Evolutionary conservation across 2,113 vertebrate species (phyloP).

Genomic region (Alces alces): DNA sequence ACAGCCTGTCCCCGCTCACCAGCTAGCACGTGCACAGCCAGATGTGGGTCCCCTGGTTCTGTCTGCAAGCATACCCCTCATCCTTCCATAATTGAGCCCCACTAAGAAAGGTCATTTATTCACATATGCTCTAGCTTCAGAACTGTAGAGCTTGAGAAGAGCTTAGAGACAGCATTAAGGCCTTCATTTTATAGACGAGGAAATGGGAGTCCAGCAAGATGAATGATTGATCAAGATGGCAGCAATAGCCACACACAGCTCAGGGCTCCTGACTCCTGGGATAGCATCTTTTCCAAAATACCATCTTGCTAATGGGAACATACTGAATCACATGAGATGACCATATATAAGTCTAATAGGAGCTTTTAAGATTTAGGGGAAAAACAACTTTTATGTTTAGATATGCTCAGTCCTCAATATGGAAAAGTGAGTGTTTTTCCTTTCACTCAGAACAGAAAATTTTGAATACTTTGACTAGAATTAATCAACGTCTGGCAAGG

Average conservation of each 20-base stretch:
- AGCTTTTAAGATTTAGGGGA: neutral
- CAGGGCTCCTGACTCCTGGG: neutral
- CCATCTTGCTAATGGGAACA: neutral
- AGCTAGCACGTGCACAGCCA: neutral
- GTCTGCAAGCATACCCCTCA: neutral
- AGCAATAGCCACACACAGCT: neutral
- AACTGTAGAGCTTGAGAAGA: neutral
- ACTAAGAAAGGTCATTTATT: neutral
- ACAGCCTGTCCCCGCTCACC: neutral
- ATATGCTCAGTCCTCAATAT: neutral
- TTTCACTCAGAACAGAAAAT: neutral
- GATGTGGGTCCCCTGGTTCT: neutral
- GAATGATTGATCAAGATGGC: neutral
- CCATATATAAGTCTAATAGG: neutral
- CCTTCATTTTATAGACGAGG: neutral
- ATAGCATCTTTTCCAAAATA: neutral
- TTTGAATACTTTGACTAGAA: neutral
- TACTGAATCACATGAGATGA: neutral
- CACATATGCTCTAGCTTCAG: neutral
- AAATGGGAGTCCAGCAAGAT: neutral
- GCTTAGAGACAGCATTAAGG: neutral
- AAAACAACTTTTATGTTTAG: neutral
- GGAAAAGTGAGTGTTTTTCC: neutral
- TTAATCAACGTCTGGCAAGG: neutral
- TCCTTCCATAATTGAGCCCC: neutral